Conservation (phyloP, 2,888 invertebrate species). For the Herminia tarsipennalis region DNA sequence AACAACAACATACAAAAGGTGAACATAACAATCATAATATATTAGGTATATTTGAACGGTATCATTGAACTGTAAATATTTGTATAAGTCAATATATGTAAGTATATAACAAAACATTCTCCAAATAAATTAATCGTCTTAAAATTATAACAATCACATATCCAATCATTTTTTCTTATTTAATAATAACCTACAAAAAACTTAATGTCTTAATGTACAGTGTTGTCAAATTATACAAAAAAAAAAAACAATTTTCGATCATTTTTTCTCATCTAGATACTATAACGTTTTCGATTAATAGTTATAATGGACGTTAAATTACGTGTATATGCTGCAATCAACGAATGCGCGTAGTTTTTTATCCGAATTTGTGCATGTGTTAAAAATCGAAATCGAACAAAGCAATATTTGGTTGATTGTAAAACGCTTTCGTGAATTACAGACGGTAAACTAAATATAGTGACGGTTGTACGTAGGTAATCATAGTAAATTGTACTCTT, state of each 20-base stretch:
- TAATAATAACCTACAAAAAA: conserved; percentile 26
- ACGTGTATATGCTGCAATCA: not conserved
- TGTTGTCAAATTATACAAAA: conserved; percentile 10
- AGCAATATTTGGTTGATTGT: too few relatives aligned
- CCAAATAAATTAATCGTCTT: conserved; percentile 44
- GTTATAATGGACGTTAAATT: too few relatives aligned
- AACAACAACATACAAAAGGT: conserved; percentile 5
- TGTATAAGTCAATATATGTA: too few relatives aligned
- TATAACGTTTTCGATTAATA: too few relatives aligned
- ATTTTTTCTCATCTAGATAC: too few relatives aligned
- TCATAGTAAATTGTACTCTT: conserved; percentile 28
- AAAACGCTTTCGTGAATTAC: not conserved
- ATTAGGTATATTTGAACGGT: conserved; percentile 28
- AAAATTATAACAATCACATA: conserved; percentile 47
- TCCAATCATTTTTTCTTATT: conserved; percentile 44
- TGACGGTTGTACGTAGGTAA: conserved; percentile 18
- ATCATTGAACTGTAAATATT: conserved; percentile 16
- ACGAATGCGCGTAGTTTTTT: not conserved
- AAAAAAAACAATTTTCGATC: conserved; percentile 19
- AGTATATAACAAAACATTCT: conserved; percentile 25
- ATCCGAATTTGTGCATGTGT: too few relatives aligned
- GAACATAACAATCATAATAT: conserved; percentile 15
- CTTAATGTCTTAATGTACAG: conserved; percentile 19
- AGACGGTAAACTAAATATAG: conserved; percentile 10
- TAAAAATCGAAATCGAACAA: too few relatives aligned